Percentiles rank a stretch among this genome's conserved stretches.
phyloP scores from a whole-genome alignment of 2,888 invertebrate species.

The Eubasilissa splendida region DNA sequence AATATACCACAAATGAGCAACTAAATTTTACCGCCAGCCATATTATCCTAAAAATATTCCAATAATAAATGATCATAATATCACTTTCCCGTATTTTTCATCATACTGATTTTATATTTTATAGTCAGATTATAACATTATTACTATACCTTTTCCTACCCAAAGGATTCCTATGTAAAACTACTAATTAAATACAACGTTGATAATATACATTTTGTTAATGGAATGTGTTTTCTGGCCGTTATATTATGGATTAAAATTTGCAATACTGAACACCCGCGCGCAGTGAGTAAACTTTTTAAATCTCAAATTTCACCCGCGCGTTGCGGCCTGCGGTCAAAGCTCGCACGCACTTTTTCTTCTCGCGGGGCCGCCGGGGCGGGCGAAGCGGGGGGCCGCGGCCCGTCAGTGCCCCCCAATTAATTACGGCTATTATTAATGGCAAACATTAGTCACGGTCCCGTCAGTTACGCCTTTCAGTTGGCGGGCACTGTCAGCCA shows the following conservation, averaged over 20 bases:
- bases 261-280: background rate
- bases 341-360: constrained; percentile 51
- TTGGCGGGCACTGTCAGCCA: constrained; percentile 53
- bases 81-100: too few species aligned
- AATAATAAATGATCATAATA: too few species aligned
- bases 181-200: too few species aligned
- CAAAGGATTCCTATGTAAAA: too few species aligned
- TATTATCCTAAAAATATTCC: too few species aligned
- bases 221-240: too few species aligned
- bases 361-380: background rate
- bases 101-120: too few species aligned
- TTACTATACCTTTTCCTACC: too few species aligned
- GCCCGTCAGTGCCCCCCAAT: constrained; percentile 62
- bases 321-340: constrained; percentile 42
- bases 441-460: constrained; percentile 70
- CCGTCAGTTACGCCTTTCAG: constrained; percentile 60
- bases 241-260: background rate
- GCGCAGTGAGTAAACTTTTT: constrained; percentile 23
- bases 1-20: too few species aligned
- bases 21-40: too few species aligned
- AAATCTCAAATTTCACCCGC: constrained; percentile 25
- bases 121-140: too few species aligned
- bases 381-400: constrained; percentile 1
- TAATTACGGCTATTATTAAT: constrained; percentile 74
- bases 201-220: too few species aligned